Evolutionary conservation across 2,797 vertebrate genomes (phyloP).

Genomic region (Enoplosus armatus): DNA sequence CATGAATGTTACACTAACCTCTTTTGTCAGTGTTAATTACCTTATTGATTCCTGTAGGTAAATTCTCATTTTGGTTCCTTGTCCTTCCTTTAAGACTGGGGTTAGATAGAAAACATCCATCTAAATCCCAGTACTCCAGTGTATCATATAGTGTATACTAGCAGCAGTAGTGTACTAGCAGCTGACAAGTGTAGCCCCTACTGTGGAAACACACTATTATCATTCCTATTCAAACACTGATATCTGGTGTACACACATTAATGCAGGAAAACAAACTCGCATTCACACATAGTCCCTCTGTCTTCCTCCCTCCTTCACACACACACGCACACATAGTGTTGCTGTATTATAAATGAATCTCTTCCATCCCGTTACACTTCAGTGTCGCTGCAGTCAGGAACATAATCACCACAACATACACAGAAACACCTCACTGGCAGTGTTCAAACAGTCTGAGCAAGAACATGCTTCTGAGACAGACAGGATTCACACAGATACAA

Average conservation of each 20-base stretch:
- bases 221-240: constrained; percentile 25
- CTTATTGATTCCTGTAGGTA: constrained; percentile 43
- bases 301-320: constrained; percentile 11
- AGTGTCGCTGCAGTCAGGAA: constrained; percentile 59
- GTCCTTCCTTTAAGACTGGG: constrained; percentile 19
- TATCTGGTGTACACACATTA: constrained; percentile 40
- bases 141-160: background rate
- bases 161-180: constrained; percentile 4
- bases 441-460: constrained; percentile 59
- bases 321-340: background rate
- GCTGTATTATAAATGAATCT: constrained; percentile 72
- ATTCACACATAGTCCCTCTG: constrained; percentile 12
- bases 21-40: constrained; percentile 42
- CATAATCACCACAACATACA: constrained; percentile 67
- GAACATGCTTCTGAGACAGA: constrained; percentile 59
- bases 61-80: constrained; percentile 31
- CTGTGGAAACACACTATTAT: constrained; percentile 12
- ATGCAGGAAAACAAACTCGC: constrained; percentile 39
- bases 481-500: constrained; percentile 57
- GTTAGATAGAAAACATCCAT: constrained; percentile 25
- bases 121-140: constrained; percentile 1
- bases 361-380: constrained; percentile 67
- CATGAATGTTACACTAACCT: constrained; percentile 24
- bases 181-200: constrained; percentile 27
- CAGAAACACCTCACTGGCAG: constrained; percentile 58